phyloP scores from a whole-genome alignment of 1,140 invertebrate species.

The Zaprionus inermis region DNA sequence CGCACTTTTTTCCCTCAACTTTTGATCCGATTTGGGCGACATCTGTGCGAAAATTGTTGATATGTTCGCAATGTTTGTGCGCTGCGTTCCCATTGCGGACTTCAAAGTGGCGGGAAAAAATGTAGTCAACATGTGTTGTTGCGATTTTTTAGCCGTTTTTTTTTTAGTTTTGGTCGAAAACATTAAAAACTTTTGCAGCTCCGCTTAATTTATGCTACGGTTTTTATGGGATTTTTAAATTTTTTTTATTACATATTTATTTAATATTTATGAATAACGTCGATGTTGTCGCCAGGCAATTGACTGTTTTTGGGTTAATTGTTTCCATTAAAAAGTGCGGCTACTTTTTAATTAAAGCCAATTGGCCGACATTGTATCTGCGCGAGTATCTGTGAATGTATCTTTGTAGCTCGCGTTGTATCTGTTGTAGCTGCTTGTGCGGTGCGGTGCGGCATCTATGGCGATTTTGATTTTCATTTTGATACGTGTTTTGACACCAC shows the following conservation, averaged over 20 bases:
- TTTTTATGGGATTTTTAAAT: constrained; percentile 16
- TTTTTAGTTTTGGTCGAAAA: constrained; percentile 21
- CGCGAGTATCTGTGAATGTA: no score
- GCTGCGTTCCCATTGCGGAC: constrained; percentile 42
- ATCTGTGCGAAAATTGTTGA: constrained; percentile 49
- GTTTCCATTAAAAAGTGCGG: constrained; percentile 82
- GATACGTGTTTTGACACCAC: constrained; percentile 80
- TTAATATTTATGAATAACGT: constrained; percentile 58
- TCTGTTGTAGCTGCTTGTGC: background rate
- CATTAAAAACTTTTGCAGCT: constrained; percentile 25
- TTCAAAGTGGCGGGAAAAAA: constrained; percentile 50
- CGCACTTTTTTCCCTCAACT: background rate
- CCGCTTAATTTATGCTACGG: constrained; percentile 54
- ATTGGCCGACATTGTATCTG: constrained; percentile 61
- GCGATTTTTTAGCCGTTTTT: constrained; percentile 27
- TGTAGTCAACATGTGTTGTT: constrained; percentile 73
- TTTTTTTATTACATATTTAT: constrained; percentile 31
- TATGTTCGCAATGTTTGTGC: constrained; percentile 22
- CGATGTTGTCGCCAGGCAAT: constrained; percentile 62
- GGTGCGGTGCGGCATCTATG: constrained; percentile 32
- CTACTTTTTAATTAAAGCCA: constrained; percentile 82
- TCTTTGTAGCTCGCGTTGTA: constrained; percentile 21
- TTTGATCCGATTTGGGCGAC: background rate
- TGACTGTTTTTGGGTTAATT: constrained; percentile 82
- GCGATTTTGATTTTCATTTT: constrained; percentile 74